Evolutionary conservation across 2,888 invertebrate genomes (phyloP).

Genomic region (Agonopterix heracliana): DNA sequence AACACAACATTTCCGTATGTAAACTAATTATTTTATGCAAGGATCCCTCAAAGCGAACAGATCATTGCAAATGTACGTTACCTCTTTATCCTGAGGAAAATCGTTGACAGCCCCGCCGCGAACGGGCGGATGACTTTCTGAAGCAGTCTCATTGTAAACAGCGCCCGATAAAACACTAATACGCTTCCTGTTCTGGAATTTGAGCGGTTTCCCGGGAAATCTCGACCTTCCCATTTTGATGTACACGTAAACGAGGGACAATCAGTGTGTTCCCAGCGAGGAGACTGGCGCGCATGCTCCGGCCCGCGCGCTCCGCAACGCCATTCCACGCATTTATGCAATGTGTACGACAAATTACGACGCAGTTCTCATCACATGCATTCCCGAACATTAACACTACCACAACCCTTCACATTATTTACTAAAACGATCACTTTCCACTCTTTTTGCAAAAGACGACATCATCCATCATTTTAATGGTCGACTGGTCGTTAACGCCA

Average conservation of each 20-base stretch:
- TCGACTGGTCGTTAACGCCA: slow-evolving; percentile 66
- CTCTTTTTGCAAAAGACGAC: slow-evolving; percentile 67
- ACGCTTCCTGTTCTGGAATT: slow-evolving; percentile 90
- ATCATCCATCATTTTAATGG: slow-evolving; percentile 73
- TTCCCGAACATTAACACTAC: slow-evolving; percentile 57
- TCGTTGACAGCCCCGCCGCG: slow-evolving; percentile 62
- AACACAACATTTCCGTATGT: slow-evolving; percentile 50
- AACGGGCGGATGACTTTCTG: slow-evolving; percentile 63
- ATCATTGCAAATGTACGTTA: slow-evolving; percentile 13
- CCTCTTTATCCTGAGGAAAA: slow-evolving; percentile 72
- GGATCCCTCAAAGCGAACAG: not conserved
- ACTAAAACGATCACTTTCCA: slow-evolving; percentile 63
- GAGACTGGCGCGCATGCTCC: slow-evolving; percentile 75
- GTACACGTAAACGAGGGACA: slow-evolving; percentile 73
- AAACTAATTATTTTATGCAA: slow-evolving; percentile 10
- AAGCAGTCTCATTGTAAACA: slow-evolving; percentile 69
- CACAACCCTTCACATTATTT: slow-evolving; percentile 63
- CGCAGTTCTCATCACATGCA: slow-evolving; percentile 67
- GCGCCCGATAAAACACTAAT: slow-evolving; percentile 85
- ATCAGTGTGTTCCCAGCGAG: slow-evolving; percentile 71
- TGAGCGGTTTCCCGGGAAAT: slow-evolving; percentile 92
- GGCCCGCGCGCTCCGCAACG: slow-evolving; percentile 74
- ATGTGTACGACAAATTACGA: slow-evolving; percentile 72
- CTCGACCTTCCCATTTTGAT: slow-evolving; percentile 87
- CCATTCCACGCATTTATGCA: slow-evolving; percentile 74